Base-by-base conservation (phyloP, 2,888 invertebrate genomes). In the Pocota personata region DNA sequence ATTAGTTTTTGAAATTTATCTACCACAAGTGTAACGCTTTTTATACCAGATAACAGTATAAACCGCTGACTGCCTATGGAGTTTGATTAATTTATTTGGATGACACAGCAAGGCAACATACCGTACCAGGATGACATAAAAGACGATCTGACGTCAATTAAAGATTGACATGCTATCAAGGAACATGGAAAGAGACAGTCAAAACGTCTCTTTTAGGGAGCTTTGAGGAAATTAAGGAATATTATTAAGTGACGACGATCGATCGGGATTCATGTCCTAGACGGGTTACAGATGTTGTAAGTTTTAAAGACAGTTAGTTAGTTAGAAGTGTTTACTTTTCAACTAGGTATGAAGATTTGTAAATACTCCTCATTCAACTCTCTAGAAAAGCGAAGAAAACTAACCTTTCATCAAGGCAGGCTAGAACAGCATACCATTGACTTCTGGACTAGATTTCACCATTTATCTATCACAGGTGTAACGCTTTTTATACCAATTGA, bases 371-470 rank as follows among this genome's bases (percentile, higher is more conserved):
- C 8, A 52, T 24, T 79, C 83, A 78, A 72, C 78, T 67, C 73
- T 72, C 78, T 83, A 60, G 67, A 69, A 75, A 79, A 82, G 50
- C 50, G 32, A 21, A 19, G 55, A 80, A 82, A 60, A 50, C 6
- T 12, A 30, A 32, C 71, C 40, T 55, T 78, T 87, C 78, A 77
- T 62, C 72, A 88, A 48, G 87, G 66, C 60, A 82, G 80, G 89
- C 90, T 91, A 92, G 83, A 90, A 40, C 40, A 40, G 40, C 5
- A 40, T 6, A 14, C 14, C 14, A 14, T 40, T 14, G 37, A 37
- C n/a, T 12, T n/a, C 3, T 3, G 14, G 24, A 14, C 10, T 19
- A 21, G 10, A 1, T 21, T 19, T 46, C 8, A 21, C 24, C 0
- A 21, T 67, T 67, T 30, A 16, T 67, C 40, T 67, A 30, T n/a